Evolutionary conservation across 2,888 invertebrate genomes (phyloP).

Genomic region (Eutolmus rufibarbis): DNA sequence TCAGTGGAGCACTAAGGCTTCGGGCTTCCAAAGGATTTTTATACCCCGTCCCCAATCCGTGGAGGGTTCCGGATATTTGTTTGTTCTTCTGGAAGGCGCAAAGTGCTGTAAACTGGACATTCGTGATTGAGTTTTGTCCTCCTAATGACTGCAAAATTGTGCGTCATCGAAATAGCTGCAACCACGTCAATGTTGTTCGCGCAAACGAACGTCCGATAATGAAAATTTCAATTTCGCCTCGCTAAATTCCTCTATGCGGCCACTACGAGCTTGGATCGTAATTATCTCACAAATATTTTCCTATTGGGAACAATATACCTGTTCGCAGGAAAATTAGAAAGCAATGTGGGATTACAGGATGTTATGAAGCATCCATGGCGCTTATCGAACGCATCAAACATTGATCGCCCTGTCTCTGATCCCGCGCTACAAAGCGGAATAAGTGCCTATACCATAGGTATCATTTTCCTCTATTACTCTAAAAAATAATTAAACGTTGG

Average conservation of each 20-base stretch:
- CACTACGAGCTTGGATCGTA: not conserved
- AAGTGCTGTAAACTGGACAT: not conserved
- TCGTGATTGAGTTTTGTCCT: not conserved
- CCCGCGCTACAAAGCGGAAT: not conserved
- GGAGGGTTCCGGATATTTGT: not conserved
- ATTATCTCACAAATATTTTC: slow-evolving; percentile 4
- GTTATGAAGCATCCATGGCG: not conserved
- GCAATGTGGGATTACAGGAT: not conserved
- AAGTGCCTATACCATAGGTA: not conserved
- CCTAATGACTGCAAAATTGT: not conserved
- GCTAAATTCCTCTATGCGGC: not conserved
- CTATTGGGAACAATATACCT: not conserved
- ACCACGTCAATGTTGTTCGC: not conserved
- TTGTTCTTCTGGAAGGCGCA: not conserved
- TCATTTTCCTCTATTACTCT: not conserved
- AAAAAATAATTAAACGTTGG: too few species aligned
- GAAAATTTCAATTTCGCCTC: not conserved
- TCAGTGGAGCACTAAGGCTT: not conserved
- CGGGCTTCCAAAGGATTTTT: not conserved
- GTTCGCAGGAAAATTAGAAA: not conserved
- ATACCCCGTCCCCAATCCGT: not conserved
- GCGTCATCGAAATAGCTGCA: not conserved
- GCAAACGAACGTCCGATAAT: not conserved
- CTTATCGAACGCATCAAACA: not conserved
- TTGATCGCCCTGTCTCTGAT: not conserved